A percentile compares a stretch with the other conserved stretches of the same genome.
These are phyloP conservation scores for Lysandra bellargus DNA, from an alignment of 2,888 invertebrate species.

Conservation along the genomic window DNA sequence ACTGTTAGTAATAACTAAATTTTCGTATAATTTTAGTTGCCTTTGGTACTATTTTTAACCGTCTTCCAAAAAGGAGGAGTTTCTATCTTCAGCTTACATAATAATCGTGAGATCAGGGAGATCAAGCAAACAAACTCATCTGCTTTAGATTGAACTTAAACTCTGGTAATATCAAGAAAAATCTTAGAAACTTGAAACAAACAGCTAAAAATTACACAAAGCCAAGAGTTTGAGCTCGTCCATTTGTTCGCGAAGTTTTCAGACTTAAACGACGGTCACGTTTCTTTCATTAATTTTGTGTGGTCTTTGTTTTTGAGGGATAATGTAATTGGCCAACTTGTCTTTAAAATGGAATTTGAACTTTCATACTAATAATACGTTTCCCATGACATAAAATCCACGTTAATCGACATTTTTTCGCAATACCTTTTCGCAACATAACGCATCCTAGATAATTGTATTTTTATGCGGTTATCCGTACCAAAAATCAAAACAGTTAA, in stretches of 20 bases:
- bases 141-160: no score
- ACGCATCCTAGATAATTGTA: no score
- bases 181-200: constrained; percentile 7
- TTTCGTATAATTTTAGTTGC: no score
- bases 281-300: constrained; percentile 24
- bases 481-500: no score
- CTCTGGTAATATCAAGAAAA: not conserved
- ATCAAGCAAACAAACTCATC: no score
- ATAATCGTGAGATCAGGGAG: not conserved
- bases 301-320: not conserved
- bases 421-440: no score
- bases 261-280: constrained; percentile 15
- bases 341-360: not conserved
- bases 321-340: not conserved
- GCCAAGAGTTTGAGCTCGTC: not conserved
- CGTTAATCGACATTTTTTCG: no score
- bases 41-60: no score
- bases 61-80: no score
- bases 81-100: not conserved
- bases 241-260: constrained; percentile 9
- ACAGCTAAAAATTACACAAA: constrained; percentile 18
- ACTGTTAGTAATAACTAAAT: no score
- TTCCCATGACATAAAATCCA: not conserved
- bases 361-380: no score
- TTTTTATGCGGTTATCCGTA: no score